These are phyloP conservation scores for Poeciliopsis turneri DNA, from an alignment of 2,797 vertebrate genomes.

Conservation along the genomic window DNA sequence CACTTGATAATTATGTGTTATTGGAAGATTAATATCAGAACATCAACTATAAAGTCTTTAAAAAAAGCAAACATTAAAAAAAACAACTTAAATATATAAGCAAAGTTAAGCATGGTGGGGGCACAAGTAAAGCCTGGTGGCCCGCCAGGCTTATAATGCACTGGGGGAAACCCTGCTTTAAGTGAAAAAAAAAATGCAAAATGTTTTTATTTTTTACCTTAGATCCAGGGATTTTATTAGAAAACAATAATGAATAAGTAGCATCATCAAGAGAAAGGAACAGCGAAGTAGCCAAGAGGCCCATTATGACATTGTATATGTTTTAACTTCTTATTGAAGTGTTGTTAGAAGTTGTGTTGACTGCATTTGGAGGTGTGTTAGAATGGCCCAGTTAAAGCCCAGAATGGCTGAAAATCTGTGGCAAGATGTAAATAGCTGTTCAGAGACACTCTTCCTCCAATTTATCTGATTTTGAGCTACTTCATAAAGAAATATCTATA, in stretches of 20 bases:
- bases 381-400: background rate
- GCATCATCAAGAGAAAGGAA: background rate
- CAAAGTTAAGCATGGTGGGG: too few relatives aligned
- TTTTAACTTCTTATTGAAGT: background rate
- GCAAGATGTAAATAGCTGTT: background rate
- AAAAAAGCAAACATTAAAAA: too few relatives aligned
- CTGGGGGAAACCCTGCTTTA: background rate
- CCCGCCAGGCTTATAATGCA: too few relatives aligned
- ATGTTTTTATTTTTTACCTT: background rate
- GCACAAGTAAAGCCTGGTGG: too few relatives aligned
- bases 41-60: too few relatives aligned
- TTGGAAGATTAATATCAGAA: too few relatives aligned
- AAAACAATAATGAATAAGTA: background rate
- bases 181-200: background rate
- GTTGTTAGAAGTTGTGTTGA: background rate
- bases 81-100: too few relatives aligned
- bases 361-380: background rate
- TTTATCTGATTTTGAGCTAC: background rate
- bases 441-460: background rate
- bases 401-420: background rate
- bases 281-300: background rate
- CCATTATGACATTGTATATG: background rate
- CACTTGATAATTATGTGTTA: too few relatives aligned
- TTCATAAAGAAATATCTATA: background rate
- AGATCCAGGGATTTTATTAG: background rate